These are phyloP conservation scores for Rhyzopertha dominica DNA, from an alignment of 1,140 invertebrate species.

Conservation along the genomic window DNA sequence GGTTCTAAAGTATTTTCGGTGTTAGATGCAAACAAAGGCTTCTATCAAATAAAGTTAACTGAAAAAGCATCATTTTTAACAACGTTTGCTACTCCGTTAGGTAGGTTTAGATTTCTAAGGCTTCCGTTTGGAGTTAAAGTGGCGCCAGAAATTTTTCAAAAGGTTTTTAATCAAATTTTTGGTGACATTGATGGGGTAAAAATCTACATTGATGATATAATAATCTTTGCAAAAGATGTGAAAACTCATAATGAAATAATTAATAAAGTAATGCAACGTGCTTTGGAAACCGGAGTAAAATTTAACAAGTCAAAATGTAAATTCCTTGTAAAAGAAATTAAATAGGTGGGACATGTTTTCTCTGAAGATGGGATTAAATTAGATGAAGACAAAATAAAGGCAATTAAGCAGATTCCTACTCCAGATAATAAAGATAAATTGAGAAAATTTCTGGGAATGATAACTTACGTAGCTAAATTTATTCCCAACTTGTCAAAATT, in stretches of 20 bases:
- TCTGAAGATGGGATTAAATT: no score
- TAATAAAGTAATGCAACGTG: conserved; percentile 21
- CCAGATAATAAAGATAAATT: no score
- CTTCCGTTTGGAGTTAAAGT: conserved; percentile 39
- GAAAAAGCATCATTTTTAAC: conserved; percentile 40
- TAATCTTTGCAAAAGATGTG: conserved; percentile 5
- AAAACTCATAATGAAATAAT: conserved; percentile 1
- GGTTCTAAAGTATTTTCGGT: conserved; percentile 42
- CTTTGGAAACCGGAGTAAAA: conserved; percentile 22
- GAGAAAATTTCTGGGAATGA: no score
- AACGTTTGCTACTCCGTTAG: conserved; percentile 49
- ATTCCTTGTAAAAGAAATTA: conserved; percentile 21
- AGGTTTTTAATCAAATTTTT: conserved; percentile 12
- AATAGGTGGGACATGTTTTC: conserved; percentile 6
- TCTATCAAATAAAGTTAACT: conserved; percentile 45
- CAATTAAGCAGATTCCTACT: no score
- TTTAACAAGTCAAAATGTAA: conserved; percentile 34
- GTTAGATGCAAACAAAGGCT: conserved; percentile 45
- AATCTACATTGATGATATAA: conserved; percentile 15
- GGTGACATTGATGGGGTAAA: conserved; percentile 13
- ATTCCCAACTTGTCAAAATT: no score
- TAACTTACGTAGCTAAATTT: no score
- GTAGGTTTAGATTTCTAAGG: conserved; percentile 41
- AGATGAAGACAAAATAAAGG: no score
- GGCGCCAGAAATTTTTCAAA: conserved; percentile 32